phyloP scores from a whole-genome alignment of 2,113 vertebrate genomes.

The Meles meles region DNA sequence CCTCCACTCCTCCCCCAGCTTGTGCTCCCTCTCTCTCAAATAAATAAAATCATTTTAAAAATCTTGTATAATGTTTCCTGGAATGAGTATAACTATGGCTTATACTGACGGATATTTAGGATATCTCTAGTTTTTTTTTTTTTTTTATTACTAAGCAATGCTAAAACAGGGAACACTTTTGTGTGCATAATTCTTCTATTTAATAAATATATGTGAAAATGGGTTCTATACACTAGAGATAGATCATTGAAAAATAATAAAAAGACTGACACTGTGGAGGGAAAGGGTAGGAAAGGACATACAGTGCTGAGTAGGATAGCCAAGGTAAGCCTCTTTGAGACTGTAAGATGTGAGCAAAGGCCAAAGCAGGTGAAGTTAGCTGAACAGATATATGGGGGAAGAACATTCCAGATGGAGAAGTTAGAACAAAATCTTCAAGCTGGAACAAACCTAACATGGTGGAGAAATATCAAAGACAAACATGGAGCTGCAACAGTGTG shows the following conservation, averaged over 20 bases:
- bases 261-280: neutral
- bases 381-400: neutral
- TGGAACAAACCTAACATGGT: neutral
- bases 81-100: neutral
- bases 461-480: neutral
- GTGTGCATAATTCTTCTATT: neutral
- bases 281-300: neutral
- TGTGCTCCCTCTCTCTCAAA: neutral
- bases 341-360: neutral
- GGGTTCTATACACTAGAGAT: neutral
- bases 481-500: neutral
- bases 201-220: neutral
- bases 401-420: neutral
- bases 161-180: neutral
- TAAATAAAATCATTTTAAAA: neutral
- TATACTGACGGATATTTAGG: neutral
- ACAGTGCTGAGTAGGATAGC: neutral
- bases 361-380: neutral
- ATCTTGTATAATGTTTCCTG: neutral
- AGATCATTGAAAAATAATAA: neutral
- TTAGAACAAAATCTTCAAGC: neutral
- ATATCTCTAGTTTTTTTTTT: neutral
- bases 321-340: neutral
- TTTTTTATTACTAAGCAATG: neutral
- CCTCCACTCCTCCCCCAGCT: fast-evolving